Conservation (phyloP, 2,113 vertebrate species). For the Condylura cristata region DNA sequence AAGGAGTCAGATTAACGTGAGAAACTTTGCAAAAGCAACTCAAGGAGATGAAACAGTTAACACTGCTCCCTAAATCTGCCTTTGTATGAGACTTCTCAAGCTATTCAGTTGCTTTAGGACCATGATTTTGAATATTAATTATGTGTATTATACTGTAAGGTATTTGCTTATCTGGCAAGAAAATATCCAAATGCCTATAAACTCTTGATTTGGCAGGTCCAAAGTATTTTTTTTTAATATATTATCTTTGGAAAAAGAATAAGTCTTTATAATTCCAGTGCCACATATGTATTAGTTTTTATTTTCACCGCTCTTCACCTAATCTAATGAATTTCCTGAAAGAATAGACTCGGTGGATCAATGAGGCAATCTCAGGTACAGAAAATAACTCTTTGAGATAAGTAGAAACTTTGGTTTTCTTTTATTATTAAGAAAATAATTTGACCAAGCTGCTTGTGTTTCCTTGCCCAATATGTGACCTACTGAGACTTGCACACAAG, state of each 20-base stretch:
- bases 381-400: background rate
- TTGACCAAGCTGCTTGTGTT: background rate
- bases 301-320: background rate
- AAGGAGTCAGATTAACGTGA: background rate
- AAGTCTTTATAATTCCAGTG: background rate
- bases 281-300: background rate
- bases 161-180: slow-evolving; percentile 11
- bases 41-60: background rate
- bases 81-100: background rate
- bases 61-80: background rate
- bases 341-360: background rate
- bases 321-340: background rate
- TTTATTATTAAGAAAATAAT: background rate
- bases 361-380: background rate
- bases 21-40: background rate
- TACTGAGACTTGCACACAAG: background rate
- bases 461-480: background rate
- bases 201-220: background rate
- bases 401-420: background rate
- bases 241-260: background rate
- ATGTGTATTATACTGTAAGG: slow-evolving; percentile 8
- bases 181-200: background rate
- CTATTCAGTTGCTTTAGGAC: background rate
- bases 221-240: background rate
- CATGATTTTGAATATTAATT: slow-evolving; percentile 40